Base-by-base conservation (phyloP, 2,888 invertebrate genomes). In the Lissonota sp. region DNA sequence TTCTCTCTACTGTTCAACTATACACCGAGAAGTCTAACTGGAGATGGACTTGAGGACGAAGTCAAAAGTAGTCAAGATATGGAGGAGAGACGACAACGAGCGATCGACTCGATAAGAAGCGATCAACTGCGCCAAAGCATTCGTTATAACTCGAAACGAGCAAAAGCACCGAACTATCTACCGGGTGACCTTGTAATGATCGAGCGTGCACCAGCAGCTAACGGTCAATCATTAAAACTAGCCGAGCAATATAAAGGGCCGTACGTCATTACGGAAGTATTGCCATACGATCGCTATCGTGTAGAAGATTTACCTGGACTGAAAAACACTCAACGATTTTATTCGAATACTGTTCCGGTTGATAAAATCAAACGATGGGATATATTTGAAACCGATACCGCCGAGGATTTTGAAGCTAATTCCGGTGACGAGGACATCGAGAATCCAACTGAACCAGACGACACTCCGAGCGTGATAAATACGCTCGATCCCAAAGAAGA, bases 271-370 rank as follows among this genome's bases (percentile, higher is more conserved):
- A 80, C 66, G 4, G 79, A 84, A 26, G 77, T 83, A 26, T 66
- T 84, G 53, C 71, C 80, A 4, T 49, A 82, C 39, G 83, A 84
- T 69, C 78, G 84, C 16, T 85, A 82, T 63, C 64, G 60, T 46
- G 82, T 85, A 40, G 70, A 64, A 55, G 82, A 83, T 51, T 46
- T 82, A n/a, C 74, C 75, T 26, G 73, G 78, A 16, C 44, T 64
- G 14, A 4, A 71, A 71, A 57, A 78, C 8, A 75, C 66, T 8
- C 71, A 80, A 39, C 49, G 39, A 37, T 71, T 71, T 12, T 80
- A 80, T 46, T 42, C n/a, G 26, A 75, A 75, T 8, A 76, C 72
- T 5, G 76, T 80, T 3, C 71, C 80, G 14, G 58, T 67, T 49
- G 66, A 80, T 7, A 66, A 80, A 57, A 73, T 75, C 2, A 80